Evolutionary conservation across 2,797 vertebrate species (phyloP).

Genomic region (Prionace glauca): DNA sequence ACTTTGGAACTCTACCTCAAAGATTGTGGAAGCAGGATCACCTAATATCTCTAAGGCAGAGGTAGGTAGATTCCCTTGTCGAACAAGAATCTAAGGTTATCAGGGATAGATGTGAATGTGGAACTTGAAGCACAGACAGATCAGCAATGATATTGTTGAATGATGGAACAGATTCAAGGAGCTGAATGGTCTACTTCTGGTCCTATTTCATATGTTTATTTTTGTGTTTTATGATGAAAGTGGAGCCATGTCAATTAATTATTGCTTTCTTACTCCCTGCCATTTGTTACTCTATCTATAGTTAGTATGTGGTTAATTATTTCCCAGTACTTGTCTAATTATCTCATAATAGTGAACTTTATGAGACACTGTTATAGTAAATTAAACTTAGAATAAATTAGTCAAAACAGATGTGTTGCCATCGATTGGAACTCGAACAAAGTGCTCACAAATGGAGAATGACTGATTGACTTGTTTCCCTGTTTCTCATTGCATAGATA

Average conservation of each 20-base stretch:
- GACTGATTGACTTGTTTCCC: background rate
- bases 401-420: background rate
- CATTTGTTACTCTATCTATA: background rate
- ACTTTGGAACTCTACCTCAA: no score
- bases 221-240: background rate
- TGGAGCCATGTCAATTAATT: background rate
- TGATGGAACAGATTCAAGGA: no score
- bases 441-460: background rate
- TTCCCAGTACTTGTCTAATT: background rate
- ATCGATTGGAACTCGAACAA: background rate
- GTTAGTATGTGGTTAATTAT: background rate
- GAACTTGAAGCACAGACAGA: no score
- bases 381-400: background rate
- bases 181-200: no score
- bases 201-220: background rate
- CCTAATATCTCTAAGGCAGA: no score
- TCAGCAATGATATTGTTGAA: no score
- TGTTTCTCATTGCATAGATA: no score
- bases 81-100: no score
- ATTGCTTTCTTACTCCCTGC: background rate
- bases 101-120: no score
- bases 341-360: background rate
- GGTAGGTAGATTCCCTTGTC: no score
- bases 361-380: background rate
- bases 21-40: no score